These are phyloP conservation scores for Ethmia dodecea DNA, from an alignment of 2,888 invertebrate species.

Conservation along the genomic window DNA sequence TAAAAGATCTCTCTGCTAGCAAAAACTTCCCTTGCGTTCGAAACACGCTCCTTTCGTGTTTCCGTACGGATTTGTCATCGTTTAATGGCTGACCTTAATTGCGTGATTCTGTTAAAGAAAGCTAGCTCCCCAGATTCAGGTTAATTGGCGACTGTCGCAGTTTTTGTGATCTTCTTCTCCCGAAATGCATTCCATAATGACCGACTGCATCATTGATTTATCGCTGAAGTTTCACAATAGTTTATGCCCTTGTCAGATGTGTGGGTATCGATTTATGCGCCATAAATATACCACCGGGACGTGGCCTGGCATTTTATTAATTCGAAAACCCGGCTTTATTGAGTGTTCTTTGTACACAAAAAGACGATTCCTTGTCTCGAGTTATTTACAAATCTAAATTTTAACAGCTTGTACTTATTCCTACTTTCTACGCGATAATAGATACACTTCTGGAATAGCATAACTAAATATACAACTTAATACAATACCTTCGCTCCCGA, in stretches of 20 bases:
- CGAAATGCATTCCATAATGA: slow-evolving; percentile 18
- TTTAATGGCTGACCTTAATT: slow-evolving; percentile 15
- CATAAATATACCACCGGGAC: slow-evolving; percentile 26
- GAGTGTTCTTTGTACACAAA: too few relatives aligned
- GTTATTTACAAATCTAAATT: too few relatives aligned
- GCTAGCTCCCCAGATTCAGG: slow-evolving; percentile 13
- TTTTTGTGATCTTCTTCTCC: slow-evolving; percentile 23
- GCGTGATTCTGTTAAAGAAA: slow-evolving; percentile 1
- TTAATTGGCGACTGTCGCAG: slow-evolving; percentile 28
- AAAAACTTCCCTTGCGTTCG: background rate
- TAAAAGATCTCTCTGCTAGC: too few relatives aligned
- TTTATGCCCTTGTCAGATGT: slow-evolving; percentile 14
- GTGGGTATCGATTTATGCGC: slow-evolving; percentile 37
- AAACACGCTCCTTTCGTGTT: slow-evolving; percentile 6
- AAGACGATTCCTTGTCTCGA: too few relatives aligned
- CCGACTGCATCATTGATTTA: slow-evolving; percentile 17
- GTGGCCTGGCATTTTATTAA: background rate
- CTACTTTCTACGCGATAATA: too few relatives aligned
- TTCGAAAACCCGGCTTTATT: too few relatives aligned
- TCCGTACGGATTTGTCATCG: slow-evolving; percentile 6
- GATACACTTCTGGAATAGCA: too few relatives aligned
- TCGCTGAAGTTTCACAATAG: slow-evolving; percentile 18
- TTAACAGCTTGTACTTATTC: too few relatives aligned
- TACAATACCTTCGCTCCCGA: too few relatives aligned
- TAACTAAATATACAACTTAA: too few relatives aligned